Evolutionary conservation across 23 tunicate genomes (phyloP).

Genomic region (Trididemnum miniatum): DNA sequence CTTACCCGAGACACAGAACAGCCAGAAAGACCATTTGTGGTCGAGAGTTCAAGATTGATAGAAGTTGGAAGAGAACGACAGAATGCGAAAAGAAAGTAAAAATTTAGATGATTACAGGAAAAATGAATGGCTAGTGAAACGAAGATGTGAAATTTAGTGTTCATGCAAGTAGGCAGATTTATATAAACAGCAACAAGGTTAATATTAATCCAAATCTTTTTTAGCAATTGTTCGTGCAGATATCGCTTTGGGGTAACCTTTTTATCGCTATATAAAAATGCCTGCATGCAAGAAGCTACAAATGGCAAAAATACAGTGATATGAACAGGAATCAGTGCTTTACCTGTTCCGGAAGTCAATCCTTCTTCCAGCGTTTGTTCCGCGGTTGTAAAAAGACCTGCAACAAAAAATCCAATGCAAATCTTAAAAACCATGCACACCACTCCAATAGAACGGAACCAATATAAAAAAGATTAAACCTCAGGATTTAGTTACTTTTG

Average conservation of each 20-base stretch:
- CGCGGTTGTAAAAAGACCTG: conserved; percentile 55
- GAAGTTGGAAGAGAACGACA: conserved; percentile 1
- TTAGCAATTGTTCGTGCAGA: conserved; percentile 2
- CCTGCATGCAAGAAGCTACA: conserved; percentile 42
- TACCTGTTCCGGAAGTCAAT: background rate
- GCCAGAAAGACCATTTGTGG: background rate
- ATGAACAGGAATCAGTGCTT: background rate
- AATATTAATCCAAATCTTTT: background rate
- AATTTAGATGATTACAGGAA: conserved; percentile 5
- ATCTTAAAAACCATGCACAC: too few species aligned
- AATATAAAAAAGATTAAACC: too few species aligned
- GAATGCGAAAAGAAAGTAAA: background rate
- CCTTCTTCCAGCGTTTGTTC: background rate
- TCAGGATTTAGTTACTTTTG: too few species aligned
- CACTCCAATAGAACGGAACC: too few species aligned
- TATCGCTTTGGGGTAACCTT: conserved; percentile 55
- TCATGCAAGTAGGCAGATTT: conserved; percentile 58
- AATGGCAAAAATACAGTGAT: background rate
- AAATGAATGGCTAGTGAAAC: background rate
- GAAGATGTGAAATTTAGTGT: conserved; percentile 13
- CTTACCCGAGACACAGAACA: conserved; percentile 23
- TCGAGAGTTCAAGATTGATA: background rate
- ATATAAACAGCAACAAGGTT: background rate
- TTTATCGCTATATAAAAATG: conserved; percentile 31
- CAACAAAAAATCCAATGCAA: too few species aligned